Percentiles rank a stretch among this genome's conserved stretches.
Evolutionary conservation across 2,888 invertebrate genomes (phyloP).

Genomic region (Lissonota sp.): DNA sequence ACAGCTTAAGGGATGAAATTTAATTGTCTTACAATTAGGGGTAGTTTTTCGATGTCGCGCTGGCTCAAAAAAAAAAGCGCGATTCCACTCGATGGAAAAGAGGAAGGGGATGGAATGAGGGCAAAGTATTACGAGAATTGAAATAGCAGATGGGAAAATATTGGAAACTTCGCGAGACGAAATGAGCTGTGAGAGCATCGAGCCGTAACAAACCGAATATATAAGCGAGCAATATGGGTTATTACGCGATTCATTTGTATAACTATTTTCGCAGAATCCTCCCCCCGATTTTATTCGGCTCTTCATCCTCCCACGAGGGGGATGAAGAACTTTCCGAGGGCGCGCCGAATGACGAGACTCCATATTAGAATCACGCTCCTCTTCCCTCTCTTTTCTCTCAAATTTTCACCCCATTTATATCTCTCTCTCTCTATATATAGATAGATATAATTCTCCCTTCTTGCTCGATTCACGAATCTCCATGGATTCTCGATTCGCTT

Average conservation of each 20-base stretch:
- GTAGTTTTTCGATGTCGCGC: no score
- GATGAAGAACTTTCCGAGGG: conserved; percentile 56
- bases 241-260: conserved; percentile 82
- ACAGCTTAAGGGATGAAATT: no score
- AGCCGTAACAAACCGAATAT: conserved; percentile 71
- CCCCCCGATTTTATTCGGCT: not conserved
- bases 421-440: not conserved
- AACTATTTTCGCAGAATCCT: conserved; percentile 60
- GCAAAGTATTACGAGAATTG: conserved; percentile 49
- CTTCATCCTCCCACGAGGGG: no score
- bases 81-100: not conserved
- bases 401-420: not conserved
- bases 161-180: conserved; percentile 77
- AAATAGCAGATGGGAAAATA: conserved; percentile 73
- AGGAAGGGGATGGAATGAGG: not conserved
- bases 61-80: no score
- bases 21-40: no score
- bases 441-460: conserved; percentile 15
- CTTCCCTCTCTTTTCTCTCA: conserved; percentile 56
- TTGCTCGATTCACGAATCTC: conserved; percentile 47
- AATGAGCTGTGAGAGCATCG: conserved; percentile 68
- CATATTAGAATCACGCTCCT: conserved; percentile 54
- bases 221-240: conserved; percentile 76
- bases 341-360: conserved; percentile 42
- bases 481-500: conserved; percentile 68